Percentiles rank a stretch among this genome's conserved stretches.
Evolutionary conservation across 2,113 vertebrate genomes (phyloP).

Genomic region (Phyllostomus hastatus): DNA sequence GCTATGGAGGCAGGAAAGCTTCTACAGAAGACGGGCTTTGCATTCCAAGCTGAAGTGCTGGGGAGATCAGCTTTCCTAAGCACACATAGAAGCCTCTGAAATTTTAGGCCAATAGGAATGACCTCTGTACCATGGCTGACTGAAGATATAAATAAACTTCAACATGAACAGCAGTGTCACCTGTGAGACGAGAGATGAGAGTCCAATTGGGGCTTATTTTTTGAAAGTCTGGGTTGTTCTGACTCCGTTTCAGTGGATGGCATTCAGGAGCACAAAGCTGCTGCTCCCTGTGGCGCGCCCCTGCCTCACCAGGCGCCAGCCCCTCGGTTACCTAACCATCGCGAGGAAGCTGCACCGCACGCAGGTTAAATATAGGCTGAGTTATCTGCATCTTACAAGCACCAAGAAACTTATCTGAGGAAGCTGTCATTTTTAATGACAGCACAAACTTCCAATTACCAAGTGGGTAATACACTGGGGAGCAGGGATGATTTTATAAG

Average conservation of each 20-base stretch:
- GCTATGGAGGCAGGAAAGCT: neutral
- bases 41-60: neutral
- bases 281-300: neutral
- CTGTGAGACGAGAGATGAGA: slow-evolving; percentile 44
- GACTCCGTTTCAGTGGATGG: slow-evolving; percentile 34
- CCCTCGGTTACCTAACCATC: slow-evolving; percentile 72
- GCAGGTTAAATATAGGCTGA: slow-evolving; percentile 85
- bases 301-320: slow-evolving; percentile 1
- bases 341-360: slow-evolving; percentile 77
- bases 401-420: slow-evolving; percentile 82
- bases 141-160: slow-evolving; percentile 71
- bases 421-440: slow-evolving; percentile 88
- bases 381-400: slow-evolving; percentile 85
- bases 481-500: slow-evolving; percentile 73
- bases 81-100: slow-evolving; percentile 47
- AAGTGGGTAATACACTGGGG: slow-evolving; percentile 82
- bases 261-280: slow-evolving; percentile 52
- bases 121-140: slow-evolving; percentile 63
- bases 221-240: slow-evolving; percentile 65
- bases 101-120: slow-evolving; percentile 72
- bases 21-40: slow-evolving; percentile 27
- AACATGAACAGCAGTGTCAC: slow-evolving; percentile 53
- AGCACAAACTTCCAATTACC: slow-evolving; percentile 86
- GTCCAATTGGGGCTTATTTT: slow-evolving; percentile 49
- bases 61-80: slow-evolving; percentile 40